Conservation (phyloP, 2,888 invertebrate genomes). For the Morpho helenor region DNA sequence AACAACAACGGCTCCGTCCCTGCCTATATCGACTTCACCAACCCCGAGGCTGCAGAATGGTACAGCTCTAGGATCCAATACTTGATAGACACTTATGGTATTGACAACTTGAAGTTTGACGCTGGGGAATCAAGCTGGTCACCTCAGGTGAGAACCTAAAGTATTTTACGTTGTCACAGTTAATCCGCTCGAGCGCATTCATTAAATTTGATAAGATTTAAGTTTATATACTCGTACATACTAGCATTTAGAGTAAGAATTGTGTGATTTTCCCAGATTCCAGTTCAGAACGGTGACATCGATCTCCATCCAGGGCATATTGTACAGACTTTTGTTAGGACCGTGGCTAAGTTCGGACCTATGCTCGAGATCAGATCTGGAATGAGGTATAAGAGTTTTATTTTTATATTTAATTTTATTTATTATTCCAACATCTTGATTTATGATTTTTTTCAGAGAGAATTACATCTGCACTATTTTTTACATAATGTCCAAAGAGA, state of each 20-base stretch:
- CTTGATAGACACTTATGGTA: conserved; percentile 80
- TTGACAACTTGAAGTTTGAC: conserved; percentile 90
- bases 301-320: conserved; percentile 79
- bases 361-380: conserved; percentile 86
- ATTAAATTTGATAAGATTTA: too few species aligned
- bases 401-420: too few species aligned
- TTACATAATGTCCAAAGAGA: too few species aligned
- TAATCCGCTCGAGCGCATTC: too few species aligned
- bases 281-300: conserved; percentile 75
- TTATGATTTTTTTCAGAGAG: too few species aligned
- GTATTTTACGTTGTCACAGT: too few species aligned
- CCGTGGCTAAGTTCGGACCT: conserved; percentile 79
- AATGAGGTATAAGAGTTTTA: conserved; percentile 58
- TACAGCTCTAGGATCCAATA: conserved; percentile 68
- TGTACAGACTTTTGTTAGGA: conserved; percentile 76
- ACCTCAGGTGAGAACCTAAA: conserved; percentile 66
- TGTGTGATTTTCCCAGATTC: conserved; percentile 47
- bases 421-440: too few species aligned
- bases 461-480: too few species aligned
- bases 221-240: not conserved
- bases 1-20: conserved; percentile 74
- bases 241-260: not conserved
- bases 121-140: conserved; percentile 88
- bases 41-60: conserved; percentile 82
- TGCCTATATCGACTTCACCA: conserved; percentile 86